Base-by-base conservation (phyloP, 1,140 invertebrate genomes). In the Myzus persicae region DNA sequence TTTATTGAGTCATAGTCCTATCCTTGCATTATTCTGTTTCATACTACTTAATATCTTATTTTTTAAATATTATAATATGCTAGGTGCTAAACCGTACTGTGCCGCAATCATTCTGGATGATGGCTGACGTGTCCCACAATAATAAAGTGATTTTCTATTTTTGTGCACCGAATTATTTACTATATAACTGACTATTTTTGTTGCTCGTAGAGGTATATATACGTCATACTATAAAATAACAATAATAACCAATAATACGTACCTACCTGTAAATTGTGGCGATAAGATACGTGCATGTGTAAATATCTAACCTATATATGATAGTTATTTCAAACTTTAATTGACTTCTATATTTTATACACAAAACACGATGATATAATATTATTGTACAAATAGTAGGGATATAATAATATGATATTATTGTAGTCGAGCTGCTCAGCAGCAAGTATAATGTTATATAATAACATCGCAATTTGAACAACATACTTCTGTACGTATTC, bases 211-310 rank as follows among this genome's bases (percentile, higher is more conserved):
- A 76, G 31, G 59, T 76, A 51, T 51, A 18, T n/a, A 67, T 67
- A 18, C 46, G 20, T 51, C 20, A 51, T 18, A 76, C 18, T 14
- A 67, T 18, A 6, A 76, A 76, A 76, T 76, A 76, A 67, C 59
- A n/a, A 76, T n/a, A 76, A 76, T n/a, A 76, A 51, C 48, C 48
- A 51, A 51, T 76, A 76, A n/a, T n/a, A 76, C n/a, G 31, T 18
- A 51, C 20, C 31, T 67, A 76, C 59, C 59, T 76, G 59, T 14
- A 36, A 76, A n/a, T 18, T 14, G 14, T 18, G 3, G 59, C 31
- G 59, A 76, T 76, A 76, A 76, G 59, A 76, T n/a, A 67, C 59
- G 59, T 31, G 54, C 54, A n/a, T n/a, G 59, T 76, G 59, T n/a
- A 76, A 76, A 76, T 67, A 67, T 9, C 11, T 67, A 48, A 51